These are phyloP conservation scores for Drosophila serrata DNA, from an alignment of 1,140 invertebrate genomes.

Conservation along the genomic window DNA sequence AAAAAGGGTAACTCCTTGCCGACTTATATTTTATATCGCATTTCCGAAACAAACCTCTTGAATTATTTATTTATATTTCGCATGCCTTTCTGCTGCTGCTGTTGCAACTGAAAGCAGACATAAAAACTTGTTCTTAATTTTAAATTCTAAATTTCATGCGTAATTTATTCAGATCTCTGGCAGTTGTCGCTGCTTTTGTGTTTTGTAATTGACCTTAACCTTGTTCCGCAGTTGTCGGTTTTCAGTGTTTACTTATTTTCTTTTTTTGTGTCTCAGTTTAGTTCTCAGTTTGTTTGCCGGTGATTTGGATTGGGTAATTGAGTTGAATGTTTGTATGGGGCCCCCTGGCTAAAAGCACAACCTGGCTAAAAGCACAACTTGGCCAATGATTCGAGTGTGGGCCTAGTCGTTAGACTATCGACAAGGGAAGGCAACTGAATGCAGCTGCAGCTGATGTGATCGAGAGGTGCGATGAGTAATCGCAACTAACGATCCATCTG, in stretches of 20 bases:
- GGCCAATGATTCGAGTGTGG: slow-evolving; percentile 34
- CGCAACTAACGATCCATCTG: slow-evolving; percentile 10
- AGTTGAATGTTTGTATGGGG: slow-evolving; percentile 17
- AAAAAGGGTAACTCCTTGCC: background rate
- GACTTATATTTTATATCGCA: background rate
- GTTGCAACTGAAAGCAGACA: slow-evolving; percentile 27
- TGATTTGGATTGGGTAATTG: slow-evolving; percentile 37
- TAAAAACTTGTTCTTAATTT: slow-evolving; percentile 73
- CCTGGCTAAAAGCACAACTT: slow-evolving; percentile 19
- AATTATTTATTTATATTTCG: slow-evolving; percentile 37
- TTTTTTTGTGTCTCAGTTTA: slow-evolving; percentile 11
- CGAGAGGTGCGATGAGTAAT: slow-evolving; percentile 24
- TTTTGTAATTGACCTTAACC: slow-evolving; percentile 78
- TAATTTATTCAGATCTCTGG: slow-evolving; percentile 64
- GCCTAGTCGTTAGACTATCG: slow-evolving; percentile 21
- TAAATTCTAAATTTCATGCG: slow-evolving; percentile 67
- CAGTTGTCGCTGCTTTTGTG: slow-evolving; percentile 42
- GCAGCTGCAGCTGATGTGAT: slow-evolving; percentile 26
- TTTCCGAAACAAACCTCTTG: slow-evolving; percentile 14
- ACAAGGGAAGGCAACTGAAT: slow-evolving; percentile 31
- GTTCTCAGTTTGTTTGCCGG: slow-evolving; percentile 39
- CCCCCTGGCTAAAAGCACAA: slow-evolving; percentile 10
- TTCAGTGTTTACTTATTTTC: slow-evolving; percentile 10
- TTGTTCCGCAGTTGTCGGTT: slow-evolving; percentile 60
- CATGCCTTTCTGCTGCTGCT: slow-evolving; percentile 6